Percentiles rank a stretch among this genome's conserved stretches.
Evolutionary conservation across 2,797 vertebrate genomes (phyloP).

Genomic region (Mus minutoides): DNA sequence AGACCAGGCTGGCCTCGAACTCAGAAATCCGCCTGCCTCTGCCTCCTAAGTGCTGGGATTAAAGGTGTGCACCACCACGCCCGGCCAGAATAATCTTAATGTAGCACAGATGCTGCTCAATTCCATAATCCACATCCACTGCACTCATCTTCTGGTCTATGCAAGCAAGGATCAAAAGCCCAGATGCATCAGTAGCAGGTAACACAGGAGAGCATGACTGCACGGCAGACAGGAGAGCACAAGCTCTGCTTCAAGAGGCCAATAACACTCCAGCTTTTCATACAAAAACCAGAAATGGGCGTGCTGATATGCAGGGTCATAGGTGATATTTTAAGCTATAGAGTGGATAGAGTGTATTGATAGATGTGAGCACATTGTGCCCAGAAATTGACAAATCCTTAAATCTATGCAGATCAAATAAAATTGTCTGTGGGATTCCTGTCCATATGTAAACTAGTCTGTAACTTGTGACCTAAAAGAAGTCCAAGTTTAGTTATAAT

Average conservation of each 20-base stretch:
- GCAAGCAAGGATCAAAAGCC: background rate
- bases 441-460: background rate
- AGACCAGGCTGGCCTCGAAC: no score
- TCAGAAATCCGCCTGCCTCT: no score
- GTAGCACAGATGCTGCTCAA: background rate
- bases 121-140: background rate
- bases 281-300: constrained; percentile 37
- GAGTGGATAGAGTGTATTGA: background rate
- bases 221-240: background rate
- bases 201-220: background rate
- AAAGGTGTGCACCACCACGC: no score
- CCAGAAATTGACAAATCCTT: constrained; percentile 8
- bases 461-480: background rate
- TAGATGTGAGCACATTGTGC: background rate
- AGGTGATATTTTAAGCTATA: background rate
- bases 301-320: background rate
- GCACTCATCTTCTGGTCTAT: background rate
- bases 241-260: background rate
- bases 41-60: no score
- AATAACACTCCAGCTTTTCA: constrained; percentile 41
- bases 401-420: constrained; percentile 12
- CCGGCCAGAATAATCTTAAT: background rate
- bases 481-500: constrained; percentile 6
- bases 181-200: background rate
- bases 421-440: background rate